Evolutionary conservation across 2,797 vertebrate genomes (phyloP), one percentile per base, ranked within the genome.

Genomic region (Mormyrus proboscirostris): DNA sequence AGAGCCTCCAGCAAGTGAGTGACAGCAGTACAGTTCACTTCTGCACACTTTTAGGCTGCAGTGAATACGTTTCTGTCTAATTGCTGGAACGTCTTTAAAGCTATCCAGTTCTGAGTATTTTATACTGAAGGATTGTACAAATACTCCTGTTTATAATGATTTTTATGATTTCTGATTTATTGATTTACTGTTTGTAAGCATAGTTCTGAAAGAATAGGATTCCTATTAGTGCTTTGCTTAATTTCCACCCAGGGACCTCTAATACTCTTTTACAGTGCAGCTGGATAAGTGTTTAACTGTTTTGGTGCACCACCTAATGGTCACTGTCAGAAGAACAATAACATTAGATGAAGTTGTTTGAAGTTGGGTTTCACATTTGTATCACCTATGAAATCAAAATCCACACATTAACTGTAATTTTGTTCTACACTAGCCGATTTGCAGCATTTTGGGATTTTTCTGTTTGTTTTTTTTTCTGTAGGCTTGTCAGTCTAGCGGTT

Each of bases 1-100:
- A 94, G 97, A 85, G 94, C 96, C 92, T 97, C 97, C 69, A 99
- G 96, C 96, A 99, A 99, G 98, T 99, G 94, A 97, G 98, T 96
- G 8, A 47, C 33, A 41, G 14, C 29, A 51, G 19, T 3, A 2
- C 29, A 33, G n/a, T 84, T 84, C 8, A 3, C 47, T 82, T 9
- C 44, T n/a, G 10, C n/a, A 12, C 25, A 19, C 22, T 38, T 57
- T n/a, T 87, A 8, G 29, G 10, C 10, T n/a, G 2, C 3, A 41
- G 33, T 87, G 33, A 4, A 44, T n/a, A n/a, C 0, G 14, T 38
- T 57, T 19, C 25, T 57, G 29, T 87, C 51, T 38, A 16, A 19
- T 9, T 41, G 51, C 19, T 38, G 25, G 12, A 33, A 33, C 53
- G 84, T 86, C 12, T 86, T 85, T 22, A 73, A 38, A 73, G 1